Evolutionary conservation across 1,140 invertebrate species (phyloP).

Genomic region (Drosophila murphyi): DNA sequence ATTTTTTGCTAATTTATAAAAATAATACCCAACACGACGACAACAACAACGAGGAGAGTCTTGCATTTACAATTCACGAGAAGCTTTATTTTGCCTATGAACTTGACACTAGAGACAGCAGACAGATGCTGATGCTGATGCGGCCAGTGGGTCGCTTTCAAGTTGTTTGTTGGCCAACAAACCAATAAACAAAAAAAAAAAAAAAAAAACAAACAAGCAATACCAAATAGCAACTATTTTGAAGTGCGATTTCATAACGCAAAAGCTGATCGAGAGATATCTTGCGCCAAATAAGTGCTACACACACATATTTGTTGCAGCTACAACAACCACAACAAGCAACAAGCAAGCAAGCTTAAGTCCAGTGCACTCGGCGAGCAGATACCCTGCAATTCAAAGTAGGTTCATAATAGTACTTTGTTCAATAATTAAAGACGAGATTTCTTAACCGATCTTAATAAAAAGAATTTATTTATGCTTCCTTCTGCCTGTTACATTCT

Average conservation of each 20-base stretch:
- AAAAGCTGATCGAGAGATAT: constrained; percentile 18
- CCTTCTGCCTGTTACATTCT: too few species aligned
- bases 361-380: too few species aligned
- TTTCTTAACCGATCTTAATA: too few species aligned
- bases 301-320: constrained; percentile 9
- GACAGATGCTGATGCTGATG: constrained; percentile 2
- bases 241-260: constrained; percentile 39
- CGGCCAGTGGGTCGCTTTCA: constrained; percentile 34
- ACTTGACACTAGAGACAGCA: constrained; percentile 34
- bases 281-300: constrained; percentile 9
- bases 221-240: constrained; percentile 12
- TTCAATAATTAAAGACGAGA: too few species aligned
- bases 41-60: too few species aligned
- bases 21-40: constrained; percentile 51
- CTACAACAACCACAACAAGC: neutral
- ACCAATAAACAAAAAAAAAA: too few species aligned
- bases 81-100: constrained; percentile 24
- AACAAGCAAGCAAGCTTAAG: too few species aligned
- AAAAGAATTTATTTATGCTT: too few species aligned
- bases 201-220: neutral
- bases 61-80: too few species aligned
- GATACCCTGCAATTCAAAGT: neutral
- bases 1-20: constrained; percentile 76
- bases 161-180: constrained; percentile 43
- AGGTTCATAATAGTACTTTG: neutral